Evolutionary conservation across 92 coral and sea anemone species (phyloP).

Genomic region (Parazoanthus atlanticus): DNA sequence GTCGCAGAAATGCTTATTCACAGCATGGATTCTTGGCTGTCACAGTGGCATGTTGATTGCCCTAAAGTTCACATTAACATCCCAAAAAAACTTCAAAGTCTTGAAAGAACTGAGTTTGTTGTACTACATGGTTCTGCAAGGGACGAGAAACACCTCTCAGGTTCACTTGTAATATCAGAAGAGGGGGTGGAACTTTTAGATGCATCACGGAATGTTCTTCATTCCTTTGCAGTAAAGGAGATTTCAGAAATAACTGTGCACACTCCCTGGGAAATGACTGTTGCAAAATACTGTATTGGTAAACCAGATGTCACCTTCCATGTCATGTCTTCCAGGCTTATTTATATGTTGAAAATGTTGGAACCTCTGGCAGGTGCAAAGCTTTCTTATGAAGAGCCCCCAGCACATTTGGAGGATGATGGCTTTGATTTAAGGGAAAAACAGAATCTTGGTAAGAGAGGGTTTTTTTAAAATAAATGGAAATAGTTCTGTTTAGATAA

Average conservation of each 20-base stretch:
- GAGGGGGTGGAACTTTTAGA: conserved; percentile 66
- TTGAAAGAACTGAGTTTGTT: conserved; percentile 76
- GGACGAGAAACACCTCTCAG: conserved; percentile 76
- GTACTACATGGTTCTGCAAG: conserved; percentile 68
- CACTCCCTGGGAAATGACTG: conserved; percentile 89
- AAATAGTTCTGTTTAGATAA: too few species aligned
- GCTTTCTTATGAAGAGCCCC: conserved; percentile 75
- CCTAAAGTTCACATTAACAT: conserved; percentile 63
- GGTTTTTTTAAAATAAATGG: neutral
- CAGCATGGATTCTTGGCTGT: conserved; percentile 87
- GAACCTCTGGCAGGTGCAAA: conserved; percentile 75
- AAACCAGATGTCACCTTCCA: conserved; percentile 73
- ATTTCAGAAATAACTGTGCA: conserved; percentile 79
- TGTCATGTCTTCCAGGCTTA: conserved; percentile 82
- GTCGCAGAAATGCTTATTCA: conserved; percentile 87
- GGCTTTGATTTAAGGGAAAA: conserved; percentile 38
- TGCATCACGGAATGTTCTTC: conserved; percentile 55
- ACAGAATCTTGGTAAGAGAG: conserved; percentile 27
- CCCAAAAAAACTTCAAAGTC: conserved; percentile 47
- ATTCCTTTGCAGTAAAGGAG: conserved; percentile 65
- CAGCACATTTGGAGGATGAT: conserved; percentile 49
- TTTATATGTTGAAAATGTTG: conserved; percentile 73
- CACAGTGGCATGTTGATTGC: conserved; percentile 72
- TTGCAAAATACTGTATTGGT: conserved; percentile 75
- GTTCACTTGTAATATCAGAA: conserved; percentile 67